These are phyloP conservation scores for Lepidonotus clava DNA, from an alignment of 2,888 invertebrate species.

Conservation along the genomic window DNA sequence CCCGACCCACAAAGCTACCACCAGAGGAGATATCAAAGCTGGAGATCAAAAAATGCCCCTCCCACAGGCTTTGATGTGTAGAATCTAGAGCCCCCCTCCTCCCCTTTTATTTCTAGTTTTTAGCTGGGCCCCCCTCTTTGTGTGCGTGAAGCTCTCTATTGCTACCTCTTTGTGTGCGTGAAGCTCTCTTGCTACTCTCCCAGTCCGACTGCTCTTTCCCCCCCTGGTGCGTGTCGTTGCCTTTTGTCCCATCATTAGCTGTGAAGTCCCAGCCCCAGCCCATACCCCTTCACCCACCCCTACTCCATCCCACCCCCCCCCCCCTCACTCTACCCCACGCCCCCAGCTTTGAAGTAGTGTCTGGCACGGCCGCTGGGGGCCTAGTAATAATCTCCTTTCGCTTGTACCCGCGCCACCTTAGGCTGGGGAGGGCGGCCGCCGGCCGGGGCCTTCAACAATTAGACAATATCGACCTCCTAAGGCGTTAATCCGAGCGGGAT, in stretches of 20 bases:
- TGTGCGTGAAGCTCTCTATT: not conserved
- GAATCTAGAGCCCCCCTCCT: not conserved
- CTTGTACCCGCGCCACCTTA: constrained; percentile 10
- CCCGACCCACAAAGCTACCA: not conserved
- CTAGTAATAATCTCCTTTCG: constrained; percentile 1
- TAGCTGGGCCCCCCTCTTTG: not conserved
- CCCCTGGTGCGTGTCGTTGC: not conserved
- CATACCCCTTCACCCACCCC: not conserved
- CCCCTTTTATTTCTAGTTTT: not conserved
- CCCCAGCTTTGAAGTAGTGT: not conserved
- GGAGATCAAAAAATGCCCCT: not conserved
- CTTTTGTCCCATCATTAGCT: constrained; percentile 43
- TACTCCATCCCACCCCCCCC: not conserved
- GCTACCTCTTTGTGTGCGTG: not conserved
- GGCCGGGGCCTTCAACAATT: not conserved
- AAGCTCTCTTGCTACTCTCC: not conserved
- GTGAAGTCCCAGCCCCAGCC: not conserved
- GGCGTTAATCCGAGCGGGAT: not conserved
- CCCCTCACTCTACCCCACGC: not conserved
- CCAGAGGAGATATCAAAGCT: constrained; percentile 7
- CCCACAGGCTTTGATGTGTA: constrained; percentile 9
- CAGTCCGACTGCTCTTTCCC: constrained; percentile 5
- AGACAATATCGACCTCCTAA: not conserved
- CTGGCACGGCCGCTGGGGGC: not conserved
- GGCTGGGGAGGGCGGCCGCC: not conserved